These are phyloP conservation scores for Etheostoma nigrum DNA, from an alignment of 2,797 vertebrate species.

Conservation along the genomic window DNA sequence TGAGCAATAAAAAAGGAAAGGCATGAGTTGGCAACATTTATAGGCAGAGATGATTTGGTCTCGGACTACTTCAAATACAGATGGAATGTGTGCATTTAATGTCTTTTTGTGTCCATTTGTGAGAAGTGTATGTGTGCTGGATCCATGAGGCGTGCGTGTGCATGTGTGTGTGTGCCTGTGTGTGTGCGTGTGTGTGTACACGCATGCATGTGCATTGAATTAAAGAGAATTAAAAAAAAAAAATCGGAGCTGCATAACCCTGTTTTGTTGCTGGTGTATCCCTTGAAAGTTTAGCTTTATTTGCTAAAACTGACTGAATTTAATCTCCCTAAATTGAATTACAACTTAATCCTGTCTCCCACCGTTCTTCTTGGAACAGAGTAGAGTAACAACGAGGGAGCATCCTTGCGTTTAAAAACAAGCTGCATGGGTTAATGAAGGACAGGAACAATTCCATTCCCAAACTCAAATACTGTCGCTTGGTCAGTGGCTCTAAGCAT, in stretches of 20 bases:
- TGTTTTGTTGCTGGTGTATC: conserved; percentile 7
- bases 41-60: background rate
- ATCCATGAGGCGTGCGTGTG: background rate
- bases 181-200: too few relatives aligned
- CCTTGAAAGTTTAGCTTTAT: conserved; percentile 15
- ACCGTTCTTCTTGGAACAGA: conserved; percentile 19
- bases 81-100: background rate
- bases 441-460: conserved; percentile 2
- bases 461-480: too few relatives aligned
- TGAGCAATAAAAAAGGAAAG: conserved; percentile 15
- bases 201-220: background rate
- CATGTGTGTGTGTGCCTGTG: background rate
- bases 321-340: conserved; percentile 66
- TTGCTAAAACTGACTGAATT: conserved; percentile 28
- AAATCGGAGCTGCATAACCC: conserved; percentile 9
- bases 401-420: background rate
- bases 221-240: background rate
- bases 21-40: conserved; percentile 1
- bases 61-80: conserved; percentile 23
- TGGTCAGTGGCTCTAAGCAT: too few relatives aligned
- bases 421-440: background rate
- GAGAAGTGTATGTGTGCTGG: background rate
- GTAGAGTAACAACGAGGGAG: conserved; percentile 13
- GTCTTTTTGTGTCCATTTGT: background rate
- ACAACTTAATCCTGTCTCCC: conserved; percentile 55